Base-by-base conservation (phyloP, 2,113 vertebrate genomes). In the Seriola aureovittata region DNA sequence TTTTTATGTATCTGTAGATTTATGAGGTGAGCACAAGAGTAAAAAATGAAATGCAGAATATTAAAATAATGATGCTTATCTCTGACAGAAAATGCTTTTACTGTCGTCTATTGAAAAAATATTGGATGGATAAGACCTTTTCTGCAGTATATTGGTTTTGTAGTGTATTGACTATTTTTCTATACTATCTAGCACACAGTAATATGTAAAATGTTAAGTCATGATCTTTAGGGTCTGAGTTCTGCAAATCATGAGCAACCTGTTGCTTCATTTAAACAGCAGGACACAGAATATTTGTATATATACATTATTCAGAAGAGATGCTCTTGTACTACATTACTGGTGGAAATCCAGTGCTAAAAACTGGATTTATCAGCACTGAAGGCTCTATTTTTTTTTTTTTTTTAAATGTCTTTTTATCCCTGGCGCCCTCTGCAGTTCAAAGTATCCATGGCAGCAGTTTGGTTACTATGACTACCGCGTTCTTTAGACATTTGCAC, bases 341-440 rank as follows among this genome's bases (percentile, higher is more conserved):
- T 5, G 34, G 4, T 36, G 34, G 34, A 36, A 36, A 36, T 36
- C 6, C 34, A 36, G 34, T 36, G 34, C 34, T 29, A 29, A 2
- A 29, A 36, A 36, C 34, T 36, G 34, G 34, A 29, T 2, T 29
- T 29, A 29, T 29, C 29, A 29, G 29, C 29, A 29, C 38, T 38
- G 38, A 38, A 5, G 38, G 38, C 6, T 38, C 38, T 29, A 29
- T 29, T 29, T 29, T 29, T 29, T 29, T 2, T 29, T 2, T 29
- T 29, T 29, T 29, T 29, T 29, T 0, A 29, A 29, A 29, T 8
- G 3, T 38, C 4, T 38, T 38, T 38, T 8, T 8, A 16, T 71
- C 34, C 14, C 23, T 36, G 52, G 25, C 64, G 23, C 70, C 76
- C 76, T 72, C 89, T 84, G 50, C 34, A 1, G 84, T 58, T 16